Conservation (phyloP, 2,113 vertebrate genomes). For the Peromyscus polionotus region DNA sequence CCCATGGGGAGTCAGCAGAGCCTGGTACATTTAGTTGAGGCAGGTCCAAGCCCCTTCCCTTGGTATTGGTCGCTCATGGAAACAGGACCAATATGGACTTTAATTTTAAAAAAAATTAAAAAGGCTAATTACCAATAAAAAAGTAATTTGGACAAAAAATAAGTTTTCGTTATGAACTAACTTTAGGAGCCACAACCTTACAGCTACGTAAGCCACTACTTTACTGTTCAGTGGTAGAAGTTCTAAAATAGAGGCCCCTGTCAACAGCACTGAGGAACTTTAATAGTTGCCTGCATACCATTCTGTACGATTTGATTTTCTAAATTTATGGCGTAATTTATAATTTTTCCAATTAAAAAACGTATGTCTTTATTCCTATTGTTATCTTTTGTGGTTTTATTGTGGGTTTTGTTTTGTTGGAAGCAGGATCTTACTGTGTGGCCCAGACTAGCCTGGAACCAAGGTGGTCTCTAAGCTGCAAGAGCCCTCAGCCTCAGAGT, state of each 20-base stretch:
- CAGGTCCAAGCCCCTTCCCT: too few relatives aligned
- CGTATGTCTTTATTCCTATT: not conserved
- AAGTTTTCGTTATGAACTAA: not conserved
- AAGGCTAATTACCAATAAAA: not conserved
- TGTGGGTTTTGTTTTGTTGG: not conserved
- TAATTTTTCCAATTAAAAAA: not conserved
- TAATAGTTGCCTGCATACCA: not conserved
- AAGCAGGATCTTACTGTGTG: not conserved
- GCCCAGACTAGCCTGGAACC: not conserved
- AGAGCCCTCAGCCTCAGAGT: not conserved
- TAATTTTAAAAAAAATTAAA: too few relatives aligned
- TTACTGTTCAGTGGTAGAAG: not conserved
- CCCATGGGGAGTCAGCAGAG: too few relatives aligned
- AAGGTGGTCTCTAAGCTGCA: not conserved
- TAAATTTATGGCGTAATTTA: not conserved
- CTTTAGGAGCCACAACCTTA: not conserved
- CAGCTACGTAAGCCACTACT: not conserved
- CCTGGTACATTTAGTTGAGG: too few relatives aligned
- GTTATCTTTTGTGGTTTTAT: not conserved
- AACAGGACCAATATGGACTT: too few relatives aligned
- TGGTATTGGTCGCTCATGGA: too few relatives aligned
- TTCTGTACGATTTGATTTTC: not conserved
- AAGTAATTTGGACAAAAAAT: not conserved
- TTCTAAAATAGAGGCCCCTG: not conserved
- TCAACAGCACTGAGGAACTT: not conserved